Conservation (phyloP, 2,113 vertebrate species). For the Turdus rufiventris region DNA sequence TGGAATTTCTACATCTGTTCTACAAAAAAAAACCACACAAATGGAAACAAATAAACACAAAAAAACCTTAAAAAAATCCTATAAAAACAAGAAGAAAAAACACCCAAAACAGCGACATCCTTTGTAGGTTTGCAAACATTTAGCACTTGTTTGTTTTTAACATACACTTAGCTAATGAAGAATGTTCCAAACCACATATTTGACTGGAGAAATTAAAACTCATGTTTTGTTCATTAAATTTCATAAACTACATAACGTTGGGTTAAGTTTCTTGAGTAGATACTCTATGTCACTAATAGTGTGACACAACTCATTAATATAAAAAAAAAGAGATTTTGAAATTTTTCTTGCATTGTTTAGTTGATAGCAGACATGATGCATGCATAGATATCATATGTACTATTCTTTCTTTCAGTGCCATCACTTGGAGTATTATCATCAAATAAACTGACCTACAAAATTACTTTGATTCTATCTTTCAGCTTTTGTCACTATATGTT, state of each 20-base stretch:
- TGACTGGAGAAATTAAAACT: not conserved
- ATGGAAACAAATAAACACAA: not conserved
- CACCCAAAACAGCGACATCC: not conserved
- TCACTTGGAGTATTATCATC: not conserved
- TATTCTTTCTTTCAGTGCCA: not conserved
- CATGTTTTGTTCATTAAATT: not conserved
- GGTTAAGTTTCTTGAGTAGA: not conserved
- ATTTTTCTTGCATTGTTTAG: not conserved
- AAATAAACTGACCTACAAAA: not conserved
- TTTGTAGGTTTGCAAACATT: not conserved
- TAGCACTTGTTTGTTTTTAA: not conserved
- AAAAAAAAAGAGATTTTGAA: not conserved
- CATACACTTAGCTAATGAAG: not conserved
- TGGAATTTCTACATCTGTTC: not conserved
- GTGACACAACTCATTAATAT: not conserved
- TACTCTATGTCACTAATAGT: not conserved
- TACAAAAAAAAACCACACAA: not conserved
- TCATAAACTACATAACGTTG: not conserved
- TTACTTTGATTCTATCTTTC: not conserved
- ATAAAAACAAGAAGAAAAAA: accelerated
- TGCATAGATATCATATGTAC: not conserved
- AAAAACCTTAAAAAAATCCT: too few relatives aligned
- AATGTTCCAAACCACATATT: not conserved
- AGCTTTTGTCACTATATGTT: not conserved
- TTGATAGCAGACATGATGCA: not conserved